phyloP scores from a whole-genome alignment of 37 sponge, comb jelly and placozoan species.

The Bolinopsis microptera region DNA sequence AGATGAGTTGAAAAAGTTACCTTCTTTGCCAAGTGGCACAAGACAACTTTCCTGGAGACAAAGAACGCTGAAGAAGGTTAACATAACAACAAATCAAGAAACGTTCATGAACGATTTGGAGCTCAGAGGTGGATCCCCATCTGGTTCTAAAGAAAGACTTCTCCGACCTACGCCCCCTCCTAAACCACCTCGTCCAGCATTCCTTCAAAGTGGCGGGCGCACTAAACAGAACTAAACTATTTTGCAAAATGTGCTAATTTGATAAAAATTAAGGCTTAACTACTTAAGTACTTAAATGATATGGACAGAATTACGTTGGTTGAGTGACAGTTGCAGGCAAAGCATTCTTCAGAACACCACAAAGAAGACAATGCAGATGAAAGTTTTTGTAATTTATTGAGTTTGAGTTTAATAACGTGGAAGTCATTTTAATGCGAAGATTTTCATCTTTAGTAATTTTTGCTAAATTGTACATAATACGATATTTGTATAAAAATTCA shows the following conservation, averaged over 20 bases:
- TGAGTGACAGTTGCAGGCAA: too few relatives aligned
- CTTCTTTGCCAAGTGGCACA: neutral
- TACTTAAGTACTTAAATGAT: too few relatives aligned
- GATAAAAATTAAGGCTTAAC: too few relatives aligned
- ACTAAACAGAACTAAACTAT: neutral
- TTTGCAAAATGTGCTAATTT: too few relatives aligned
- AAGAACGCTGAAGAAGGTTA: slow-evolving; percentile 43
- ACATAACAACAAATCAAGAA: neutral
- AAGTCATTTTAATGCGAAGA: neutral
- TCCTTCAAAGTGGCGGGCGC: neutral
- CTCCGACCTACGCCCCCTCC: neutral
- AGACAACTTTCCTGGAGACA: slow-evolving; percentile 60
- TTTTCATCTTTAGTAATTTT: neutral
- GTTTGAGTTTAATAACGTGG: neutral
- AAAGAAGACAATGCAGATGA: too few relatives aligned
- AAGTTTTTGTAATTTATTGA: too few relatives aligned
- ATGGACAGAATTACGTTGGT: too few relatives aligned
- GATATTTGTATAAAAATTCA: too few relatives aligned
- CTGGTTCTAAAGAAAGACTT: neutral
- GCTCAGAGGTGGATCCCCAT: neutral
- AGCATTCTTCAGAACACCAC: too few relatives aligned
- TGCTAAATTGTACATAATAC: too few relatives aligned
- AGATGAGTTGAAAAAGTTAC: neutral
- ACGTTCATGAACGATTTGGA: neutral
- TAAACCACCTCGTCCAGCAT: neutral